Evolutionary conservation across 2,113 vertebrate species (phyloP).

Genomic region (Morone saxatilis): DNA sequence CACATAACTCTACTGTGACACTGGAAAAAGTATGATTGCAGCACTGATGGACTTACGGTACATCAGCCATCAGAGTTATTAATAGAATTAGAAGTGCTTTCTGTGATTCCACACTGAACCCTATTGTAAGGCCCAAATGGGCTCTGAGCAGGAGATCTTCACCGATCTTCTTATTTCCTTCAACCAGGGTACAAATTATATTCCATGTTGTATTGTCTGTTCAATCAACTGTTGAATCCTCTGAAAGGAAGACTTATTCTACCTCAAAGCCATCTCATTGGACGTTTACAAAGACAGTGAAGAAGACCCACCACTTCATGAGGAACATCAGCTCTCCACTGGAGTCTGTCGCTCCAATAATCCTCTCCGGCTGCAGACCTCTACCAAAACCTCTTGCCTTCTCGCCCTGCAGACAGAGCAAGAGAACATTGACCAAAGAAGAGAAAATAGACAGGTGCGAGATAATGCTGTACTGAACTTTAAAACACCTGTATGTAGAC

Average conservation of each 20-base stretch:
- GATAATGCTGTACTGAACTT: not conserved
- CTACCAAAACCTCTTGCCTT: conserved; percentile 92
- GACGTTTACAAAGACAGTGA: not conserved
- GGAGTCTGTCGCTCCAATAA: conserved; percentile 95
- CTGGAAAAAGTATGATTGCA: too few relatives aligned
- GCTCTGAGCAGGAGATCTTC: not conserved
- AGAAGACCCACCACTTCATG: conserved; percentile 93
- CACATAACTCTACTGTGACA: too few relatives aligned
- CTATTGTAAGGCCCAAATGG: not conserved
- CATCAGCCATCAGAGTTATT: too few relatives aligned
- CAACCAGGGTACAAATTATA: not conserved
- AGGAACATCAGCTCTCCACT: conserved; percentile 99
- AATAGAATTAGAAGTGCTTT: too few relatives aligned
- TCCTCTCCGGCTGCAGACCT: conserved; percentile 95
- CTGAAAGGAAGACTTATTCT: not conserved
- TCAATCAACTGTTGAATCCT: not conserved
- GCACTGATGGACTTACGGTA: too few relatives aligned
- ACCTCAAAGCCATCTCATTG: not conserved
- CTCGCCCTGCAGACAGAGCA: conserved; percentile 59
- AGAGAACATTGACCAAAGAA: not conserved
- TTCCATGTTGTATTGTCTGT: not conserved
- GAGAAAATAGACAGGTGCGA: not conserved
- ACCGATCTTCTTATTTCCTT: not conserved
- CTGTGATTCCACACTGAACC: too few relatives aligned
- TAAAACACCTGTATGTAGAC: not conserved